Evolutionary conservation across 2,797 vertebrate genomes (phyloP).

Genomic region (Enteromius trimaculatus): DNA sequence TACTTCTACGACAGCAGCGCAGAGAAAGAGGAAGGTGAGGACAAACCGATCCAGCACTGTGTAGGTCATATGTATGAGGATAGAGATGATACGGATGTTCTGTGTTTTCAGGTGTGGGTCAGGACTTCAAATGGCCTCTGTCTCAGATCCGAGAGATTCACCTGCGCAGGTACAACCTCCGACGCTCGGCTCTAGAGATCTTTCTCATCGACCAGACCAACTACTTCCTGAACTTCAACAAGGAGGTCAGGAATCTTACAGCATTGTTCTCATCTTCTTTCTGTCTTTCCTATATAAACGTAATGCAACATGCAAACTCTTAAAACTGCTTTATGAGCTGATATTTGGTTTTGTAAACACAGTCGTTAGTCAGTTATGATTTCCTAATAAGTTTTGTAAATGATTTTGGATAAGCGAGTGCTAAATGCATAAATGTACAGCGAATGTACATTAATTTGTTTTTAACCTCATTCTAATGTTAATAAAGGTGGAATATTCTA

Average conservation of each 20-base stretch:
- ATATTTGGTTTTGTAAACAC: background rate
- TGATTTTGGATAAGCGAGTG: no score
- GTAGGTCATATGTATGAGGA: background rate
- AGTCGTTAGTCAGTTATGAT: no score
- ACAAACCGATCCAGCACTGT: background rate
- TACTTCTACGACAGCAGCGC: conserved; percentile 93
- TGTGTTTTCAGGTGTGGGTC: conserved; percentile 81
- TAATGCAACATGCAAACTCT: background rate
- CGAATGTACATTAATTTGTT: background rate
- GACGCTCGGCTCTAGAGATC: conserved; percentile 94
- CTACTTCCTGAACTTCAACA: conserved; percentile 97
- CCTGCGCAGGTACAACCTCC: conserved; percentile 91
- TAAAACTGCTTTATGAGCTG: background rate
- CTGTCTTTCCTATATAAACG: background rate
- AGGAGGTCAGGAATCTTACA: conserved; percentile 80
- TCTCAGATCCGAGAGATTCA: conserved; percentile 94
- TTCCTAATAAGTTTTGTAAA: no score
- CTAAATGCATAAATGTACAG: no score
- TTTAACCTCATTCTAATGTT: background rate
- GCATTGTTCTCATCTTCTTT: background rate
- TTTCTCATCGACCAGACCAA: conserved; percentile 97
- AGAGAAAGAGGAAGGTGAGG: conserved; percentile 94
- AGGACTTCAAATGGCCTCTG: conserved; percentile 97
- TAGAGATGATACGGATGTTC: background rate
- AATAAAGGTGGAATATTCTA: background rate